Percentiles rank a stretch among this genome's conserved stretches.
Conservation (phyloP, 30 jellyfish, hydroid and myxozoan genomes). For the Cassiopea andromeda region DNA sequence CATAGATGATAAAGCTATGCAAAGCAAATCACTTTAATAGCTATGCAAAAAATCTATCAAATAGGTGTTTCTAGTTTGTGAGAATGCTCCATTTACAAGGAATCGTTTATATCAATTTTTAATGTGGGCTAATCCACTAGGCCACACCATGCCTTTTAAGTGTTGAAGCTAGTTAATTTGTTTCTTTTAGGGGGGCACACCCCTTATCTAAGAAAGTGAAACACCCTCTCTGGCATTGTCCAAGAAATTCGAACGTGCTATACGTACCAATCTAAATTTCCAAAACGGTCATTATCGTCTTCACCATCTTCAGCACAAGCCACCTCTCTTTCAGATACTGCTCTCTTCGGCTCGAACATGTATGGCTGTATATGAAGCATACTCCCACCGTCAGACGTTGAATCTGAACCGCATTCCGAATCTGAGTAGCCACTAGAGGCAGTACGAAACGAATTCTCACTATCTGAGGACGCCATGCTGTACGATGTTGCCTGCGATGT, state of each 20-base stretch:
- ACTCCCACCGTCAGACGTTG: slow-evolving; percentile 34
- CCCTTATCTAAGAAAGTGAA: background rate
- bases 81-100: slow-evolving; percentile 12
- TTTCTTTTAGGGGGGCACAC: background rate
- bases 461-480: too few relatives aligned
- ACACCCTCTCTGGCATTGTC: slow-evolving; percentile 13
- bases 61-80: slow-evolving; percentile 10
- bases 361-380: slow-evolving; percentile 42
- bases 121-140: background rate
- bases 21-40: slow-evolving; percentile 15
- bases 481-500: too few relatives aligned
- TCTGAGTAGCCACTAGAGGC: too few relatives aligned
- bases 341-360: slow-evolving; percentile 51
- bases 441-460: too few relatives aligned
- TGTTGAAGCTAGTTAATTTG: background rate
- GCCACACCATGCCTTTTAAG: background rate
- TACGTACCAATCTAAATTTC: slow-evolving; percentile 33
- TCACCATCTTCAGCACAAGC: slow-evolving; percentile 45
- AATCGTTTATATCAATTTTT: background rate
- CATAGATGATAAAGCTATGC: slow-evolving; percentile 16
- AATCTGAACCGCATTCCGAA: too few relatives aligned
- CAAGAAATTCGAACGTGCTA: slow-evolving; percentile 10
- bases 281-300: slow-evolving; percentile 35
- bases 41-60: slow-evolving; percentile 18
- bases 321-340: slow-evolving; percentile 30